Evolutionary conservation across 2,888 invertebrate species (phyloP).

Genomic region (Brachyopa scutellaris): DNA sequence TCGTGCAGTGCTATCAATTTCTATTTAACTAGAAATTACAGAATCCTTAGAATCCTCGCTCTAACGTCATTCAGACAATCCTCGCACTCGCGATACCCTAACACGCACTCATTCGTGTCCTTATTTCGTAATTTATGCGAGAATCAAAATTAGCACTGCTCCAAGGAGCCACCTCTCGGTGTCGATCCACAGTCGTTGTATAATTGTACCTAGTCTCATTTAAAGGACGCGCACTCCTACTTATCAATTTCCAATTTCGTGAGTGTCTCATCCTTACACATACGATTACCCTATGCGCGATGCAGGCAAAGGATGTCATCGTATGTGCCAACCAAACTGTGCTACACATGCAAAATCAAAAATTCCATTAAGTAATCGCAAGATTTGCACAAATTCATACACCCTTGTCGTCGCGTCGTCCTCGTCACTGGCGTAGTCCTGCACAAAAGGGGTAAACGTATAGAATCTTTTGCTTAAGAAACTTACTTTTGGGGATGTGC

Average conservation of each 20-base stretch:
- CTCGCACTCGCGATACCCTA: background rate
- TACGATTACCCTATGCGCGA: background rate
- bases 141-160: slow-evolving; percentile 30
- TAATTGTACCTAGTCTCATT: background rate
- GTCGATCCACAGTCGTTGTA: background rate
- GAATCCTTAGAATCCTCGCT: slow-evolving; percentile 19
- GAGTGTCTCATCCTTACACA: background rate
- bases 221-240: slow-evolving; percentile 11
- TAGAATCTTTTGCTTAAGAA: no score
- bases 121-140: slow-evolving; percentile 52
- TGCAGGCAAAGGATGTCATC: no score
- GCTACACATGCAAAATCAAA: slow-evolving; percentile 53
- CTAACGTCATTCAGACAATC: background rate
- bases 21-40: slow-evolving; percentile 52
- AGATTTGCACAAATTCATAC: slow-evolving; percentile 49
- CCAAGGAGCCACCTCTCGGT: slow-evolving; percentile 15
- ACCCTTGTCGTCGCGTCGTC: background rate
- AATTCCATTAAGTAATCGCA: slow-evolving; percentile 62
- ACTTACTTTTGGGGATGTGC: no score
- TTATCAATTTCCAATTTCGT: slow-evolving; percentile 51
- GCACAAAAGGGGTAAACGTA: slow-evolving; percentile 32
- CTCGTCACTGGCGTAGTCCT: background rate
- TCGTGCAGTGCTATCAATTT: slow-evolving; percentile 57
- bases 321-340: slow-evolving; percentile 24
- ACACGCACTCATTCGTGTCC: slow-evolving; percentile 23